Base-by-base conservation (phyloP, 2,888 invertebrate species). In the Lithophane leautieri region DNA sequence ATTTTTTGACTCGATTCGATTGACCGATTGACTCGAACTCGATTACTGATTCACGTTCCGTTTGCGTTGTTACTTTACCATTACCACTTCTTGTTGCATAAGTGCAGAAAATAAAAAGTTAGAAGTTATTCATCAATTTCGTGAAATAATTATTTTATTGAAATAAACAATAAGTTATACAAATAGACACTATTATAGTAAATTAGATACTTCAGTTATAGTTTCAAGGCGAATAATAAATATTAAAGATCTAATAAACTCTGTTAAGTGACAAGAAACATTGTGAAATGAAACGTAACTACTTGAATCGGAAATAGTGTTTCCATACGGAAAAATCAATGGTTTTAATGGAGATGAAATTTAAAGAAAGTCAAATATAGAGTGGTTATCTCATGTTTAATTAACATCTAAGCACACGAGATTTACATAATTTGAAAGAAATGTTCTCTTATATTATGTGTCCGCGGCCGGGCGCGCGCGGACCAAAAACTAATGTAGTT, bases 371-470 rank as follows among this genome's bases (percentile, higher is more conserved):
- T 87, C 93, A 95, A 95, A 96, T 95, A 95, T 90, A 90, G 91
- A 92, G 91, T 91, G 91, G 92, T 95, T 95, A 96, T 96, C 96
- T 94, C 86, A 79, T 95, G 95, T 96, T 95, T 95, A 96, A 96
- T 96, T 94, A 95, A 92, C 91, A 89, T 91, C 85, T 92, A 89
- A 91, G 91, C 93, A 93, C 90, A 95, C 94, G 93, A 89, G 93
- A 95, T 95, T 95, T 94, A 94, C 95, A 95, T 95, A 93, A 94
- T 93, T 92, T 94, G 90, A 87, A 89, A 89, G 90, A 91, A 92
- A 90, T 89, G 91, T 88, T 87, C n/a, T 88, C 82, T 89, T 90
- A 91, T 90, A 90, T 89, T 88, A 90, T 91, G 92, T 92, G 87
- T 86, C 88, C n/a, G n/a, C n/a, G n/a, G n/a, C n/a, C n/a, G n/a